These are phyloP conservation scores for Dasysyrphus tricinctus DNA, from an alignment of 2,888 invertebrate genomes.

Conservation along the genomic window DNA sequence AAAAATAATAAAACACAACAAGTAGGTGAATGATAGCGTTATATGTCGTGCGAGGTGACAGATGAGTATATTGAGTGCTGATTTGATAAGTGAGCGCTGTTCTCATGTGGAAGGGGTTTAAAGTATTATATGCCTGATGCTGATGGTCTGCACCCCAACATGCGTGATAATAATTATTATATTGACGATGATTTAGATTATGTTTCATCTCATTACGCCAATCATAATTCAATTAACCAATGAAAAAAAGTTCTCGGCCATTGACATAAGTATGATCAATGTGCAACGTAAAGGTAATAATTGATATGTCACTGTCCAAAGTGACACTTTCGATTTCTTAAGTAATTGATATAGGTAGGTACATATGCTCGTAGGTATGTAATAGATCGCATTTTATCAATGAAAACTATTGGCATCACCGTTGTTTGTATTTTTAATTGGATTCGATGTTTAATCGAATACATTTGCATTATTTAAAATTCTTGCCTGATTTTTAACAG, in stretches of 20 bases:
- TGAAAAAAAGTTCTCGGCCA: not conserved
- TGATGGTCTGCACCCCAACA: not conserved
- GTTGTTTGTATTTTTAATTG: not conserved
- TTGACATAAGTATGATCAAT: not conserved
- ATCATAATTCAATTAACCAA: not conserved
- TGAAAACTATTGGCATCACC: not conserved
- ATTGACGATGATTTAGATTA: conserved; percentile 24
- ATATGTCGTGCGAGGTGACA: conserved; percentile 46
- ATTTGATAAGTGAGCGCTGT: conserved; percentile 12
- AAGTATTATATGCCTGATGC: not conserved
- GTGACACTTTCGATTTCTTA: not conserved
- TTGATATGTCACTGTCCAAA: not conserved
- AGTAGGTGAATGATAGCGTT: conserved; percentile 66
- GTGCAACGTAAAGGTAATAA: not conserved
- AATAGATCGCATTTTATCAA: not conserved
- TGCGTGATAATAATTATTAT: conserved; percentile 4
- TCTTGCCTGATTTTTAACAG: not conserved
- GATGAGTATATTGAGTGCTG: conserved; percentile 31
- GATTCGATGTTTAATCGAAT: not conserved
- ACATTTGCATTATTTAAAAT: not conserved
- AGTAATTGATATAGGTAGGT: not conserved
- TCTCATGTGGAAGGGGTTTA: conserved; percentile 32
- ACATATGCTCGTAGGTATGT: not conserved
- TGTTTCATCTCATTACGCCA: not conserved
- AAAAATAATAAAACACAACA: conserved; percentile 45